Conservation (phyloP, 1,140 invertebrate genomes). For the Idris sp. region DNA sequence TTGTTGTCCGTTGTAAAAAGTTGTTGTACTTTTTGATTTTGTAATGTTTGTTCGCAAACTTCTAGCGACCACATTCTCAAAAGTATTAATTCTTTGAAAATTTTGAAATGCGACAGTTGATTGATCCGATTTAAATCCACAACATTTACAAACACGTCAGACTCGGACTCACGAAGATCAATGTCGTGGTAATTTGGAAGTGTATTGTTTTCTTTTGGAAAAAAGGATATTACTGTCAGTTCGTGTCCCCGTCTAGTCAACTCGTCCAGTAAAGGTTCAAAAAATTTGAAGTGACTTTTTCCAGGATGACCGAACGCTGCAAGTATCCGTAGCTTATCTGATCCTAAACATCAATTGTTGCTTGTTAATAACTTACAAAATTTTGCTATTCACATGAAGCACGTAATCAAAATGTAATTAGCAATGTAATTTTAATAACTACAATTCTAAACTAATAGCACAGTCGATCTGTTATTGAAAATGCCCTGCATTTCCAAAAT, state of each 20-base stretch:
- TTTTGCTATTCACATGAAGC: too few relatives aligned
- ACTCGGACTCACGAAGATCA: conserved; percentile 41
- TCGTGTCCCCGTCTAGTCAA: conserved; percentile 83
- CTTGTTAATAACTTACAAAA: too few relatives aligned
- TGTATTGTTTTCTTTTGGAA: conserved; percentile 65
- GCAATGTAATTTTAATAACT: too few relatives aligned
- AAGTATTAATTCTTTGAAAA: conserved; percentile 13
- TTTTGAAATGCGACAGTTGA: neutral
- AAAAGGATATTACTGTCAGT: conserved; percentile 84
- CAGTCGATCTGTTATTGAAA: too few relatives aligned
- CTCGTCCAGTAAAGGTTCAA: conserved; percentile 81
- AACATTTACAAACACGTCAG: conserved; percentile 70
- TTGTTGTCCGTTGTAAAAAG: conserved; percentile 76
- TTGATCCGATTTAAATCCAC: conserved; percentile 65
- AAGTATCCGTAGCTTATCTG: conserved; percentile 80
- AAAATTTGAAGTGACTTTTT: conserved; percentile 84
- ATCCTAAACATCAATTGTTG: too few relatives aligned
- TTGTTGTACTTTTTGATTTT: conserved; percentile 76
- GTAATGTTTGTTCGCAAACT: conserved; percentile 78
- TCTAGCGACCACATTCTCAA: conserved; percentile 24
- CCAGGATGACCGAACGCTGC: conserved; percentile 82
- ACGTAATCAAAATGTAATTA: too few relatives aligned
- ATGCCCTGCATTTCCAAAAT: too few relatives aligned
- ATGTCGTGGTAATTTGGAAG: conserved; percentile 79
- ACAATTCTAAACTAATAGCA: too few relatives aligned